Conservation (phyloP, 1,140 invertebrate genomes). For the Tetramorium alpestre region DNA sequence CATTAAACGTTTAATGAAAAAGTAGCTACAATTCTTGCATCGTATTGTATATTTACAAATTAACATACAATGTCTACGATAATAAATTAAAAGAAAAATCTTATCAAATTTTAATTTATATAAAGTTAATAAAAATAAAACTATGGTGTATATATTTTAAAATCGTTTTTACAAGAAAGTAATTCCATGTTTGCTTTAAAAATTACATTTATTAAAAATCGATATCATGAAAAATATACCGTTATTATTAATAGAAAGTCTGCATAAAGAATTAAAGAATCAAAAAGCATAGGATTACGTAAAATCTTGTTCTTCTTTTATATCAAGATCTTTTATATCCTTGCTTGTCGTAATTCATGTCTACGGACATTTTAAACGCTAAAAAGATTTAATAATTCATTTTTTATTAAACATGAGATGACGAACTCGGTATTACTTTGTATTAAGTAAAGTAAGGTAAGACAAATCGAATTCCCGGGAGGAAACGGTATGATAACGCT, state of each 20-base stretch:
- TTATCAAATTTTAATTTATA: not conserved
- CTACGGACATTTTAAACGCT: not conserved
- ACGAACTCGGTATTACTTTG: not conserved
- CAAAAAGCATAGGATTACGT: not conserved
- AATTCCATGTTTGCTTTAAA: not conserved
- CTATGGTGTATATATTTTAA: not conserved
- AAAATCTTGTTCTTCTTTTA: not conserved
- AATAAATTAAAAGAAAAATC: not conserved
- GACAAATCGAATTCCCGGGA: slow-evolving; percentile 14
- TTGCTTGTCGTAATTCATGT: not conserved
- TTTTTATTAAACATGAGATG: not conserved
- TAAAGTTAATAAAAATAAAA: not conserved
- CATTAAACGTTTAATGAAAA: slow-evolving; percentile 7
- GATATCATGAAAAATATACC: not conserved
- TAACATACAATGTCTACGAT: not conserved
- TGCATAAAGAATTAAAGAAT: slow-evolving; percentile 2
- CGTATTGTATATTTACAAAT: not conserved
- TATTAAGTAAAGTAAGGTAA: slow-evolving; percentile 7
- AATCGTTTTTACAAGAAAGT: not conserved
- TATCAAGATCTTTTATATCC: not conserved
- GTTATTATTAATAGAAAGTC: not conserved
- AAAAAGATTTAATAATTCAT: slow-evolving; percentile 16
- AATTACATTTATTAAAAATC: not conserved
- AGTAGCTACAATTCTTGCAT: not conserved
- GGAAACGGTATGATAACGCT: slow-evolving; percentile 9